Evolutionary conservation across 2,888 invertebrate genomes (phyloP).

Genomic region (Mechanitis mazaeus): DNA sequence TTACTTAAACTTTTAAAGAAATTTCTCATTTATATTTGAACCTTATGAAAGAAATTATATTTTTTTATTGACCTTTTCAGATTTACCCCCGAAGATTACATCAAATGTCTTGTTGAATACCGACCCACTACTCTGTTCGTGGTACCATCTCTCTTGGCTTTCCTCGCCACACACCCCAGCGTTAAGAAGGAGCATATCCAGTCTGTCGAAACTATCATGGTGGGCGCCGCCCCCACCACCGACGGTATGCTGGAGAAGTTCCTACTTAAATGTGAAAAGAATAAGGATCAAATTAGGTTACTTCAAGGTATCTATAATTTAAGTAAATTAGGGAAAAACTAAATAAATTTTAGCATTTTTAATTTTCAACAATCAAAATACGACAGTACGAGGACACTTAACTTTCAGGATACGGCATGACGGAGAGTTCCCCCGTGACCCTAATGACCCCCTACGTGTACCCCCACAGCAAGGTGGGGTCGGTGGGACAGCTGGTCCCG

Average conservation of each 20-base stretch:
- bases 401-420: conserved; percentile 80
- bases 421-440: conserved; percentile 81
- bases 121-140: conserved; percentile 80
- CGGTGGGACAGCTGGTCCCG: conserved; percentile 81
- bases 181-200: conserved; percentile 81
- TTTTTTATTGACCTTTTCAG: conserved; percentile 38
- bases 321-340: too few relatives aligned
- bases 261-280: conserved; percentile 74
- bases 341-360: too few relatives aligned
- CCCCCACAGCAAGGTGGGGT: conserved; percentile 79
- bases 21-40: too few relatives aligned
- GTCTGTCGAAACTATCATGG: conserved; percentile 79
- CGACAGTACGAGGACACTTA: too few relatives aligned
- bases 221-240: conserved; percentile 85
- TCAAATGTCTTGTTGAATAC: conserved; percentile 78
- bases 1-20: too few relatives aligned
- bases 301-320: conserved; percentile 54
- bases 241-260: conserved; percentile 80
- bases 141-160: conserved; percentile 86
- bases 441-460: conserved; percentile 77
- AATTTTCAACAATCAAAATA: too few relatives aligned
- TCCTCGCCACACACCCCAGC: conserved; percentile 83
- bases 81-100: conserved; percentile 84
- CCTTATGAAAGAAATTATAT: neutral
- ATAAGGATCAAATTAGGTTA: conserved; percentile 64